Base-by-base conservation (phyloP, 2,797 vertebrate genomes). In the Phylloscopus collybita region DNA sequence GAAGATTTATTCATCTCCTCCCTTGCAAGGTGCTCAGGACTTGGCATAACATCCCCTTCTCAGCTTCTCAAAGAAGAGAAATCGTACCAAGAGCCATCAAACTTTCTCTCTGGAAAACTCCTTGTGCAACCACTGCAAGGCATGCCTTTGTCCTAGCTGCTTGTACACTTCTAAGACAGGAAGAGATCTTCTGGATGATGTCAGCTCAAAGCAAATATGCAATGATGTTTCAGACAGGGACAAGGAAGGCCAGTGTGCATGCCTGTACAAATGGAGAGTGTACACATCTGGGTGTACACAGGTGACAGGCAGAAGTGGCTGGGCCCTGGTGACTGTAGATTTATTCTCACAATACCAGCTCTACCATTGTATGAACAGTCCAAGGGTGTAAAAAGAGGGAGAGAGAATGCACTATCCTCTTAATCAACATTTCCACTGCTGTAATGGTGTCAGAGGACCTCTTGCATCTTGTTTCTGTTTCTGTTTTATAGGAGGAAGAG, bases 1-100 rank as follows among this genome's bases (percentile, higher is more conserved):
- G 59, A 88, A 92, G 50, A 75, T 89, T 96, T 93, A 94, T 83
- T 91, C 50, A 83, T 86, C 44, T 78, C 12, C 51, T 91, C 30
- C 16, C 21, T 65, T 72, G 32, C 54, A 83, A 86, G 67, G 65
- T 92, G 47, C 23, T 57, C 25, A 40, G 61, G 25, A 25, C 8
- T 66, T 93, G 85, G 42, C 47, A 57, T 66, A 84, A 32, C 13
- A 18, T 72, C 9, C 21, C 3, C 27, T 74, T 89, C 80, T 62
- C 50, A 80, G 27, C 25, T 76, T 79, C 51, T 57, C 79, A 72
- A 40, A 61, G 70, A 61, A 82, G 23, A 34, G 25, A 80, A 80
- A n/a, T 22, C 1, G 3, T 59, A 60, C 11, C 40, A 82, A 83
- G 80, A 40, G 10, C 23, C 12, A 53, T 26, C 44, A 86, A 13